Base-by-base conservation (phyloP, 2,797 vertebrate genomes). In the Mionectes olivaceus region DNA sequence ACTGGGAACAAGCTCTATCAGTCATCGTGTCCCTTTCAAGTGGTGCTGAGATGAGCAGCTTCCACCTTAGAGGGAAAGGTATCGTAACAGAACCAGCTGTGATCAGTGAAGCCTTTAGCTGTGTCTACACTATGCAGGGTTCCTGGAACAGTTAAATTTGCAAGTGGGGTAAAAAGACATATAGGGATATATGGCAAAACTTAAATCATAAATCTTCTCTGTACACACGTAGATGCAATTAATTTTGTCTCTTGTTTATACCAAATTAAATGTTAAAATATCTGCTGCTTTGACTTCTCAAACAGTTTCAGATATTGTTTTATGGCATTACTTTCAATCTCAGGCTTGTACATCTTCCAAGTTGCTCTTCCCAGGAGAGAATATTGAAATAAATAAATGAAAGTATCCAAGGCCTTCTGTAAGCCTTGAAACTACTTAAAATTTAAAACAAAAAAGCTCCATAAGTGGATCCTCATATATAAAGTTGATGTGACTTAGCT, bases 271-370 rank as follows among this genome's bases (percentile, higher is more conserved):
- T 70, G 23, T 81, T 76, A 81, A 79, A 94, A 35, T 71, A 70
- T 33, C 63, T 74, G 28, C 16, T 89, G 33, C n/a, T 76, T 73
- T 70, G 74, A 6, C 55, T 87, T 91, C 61, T 77, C 23, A 74
- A 82, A 74, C 8, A 44, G 35, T 73, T 87, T 93, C 82, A 78
- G 44, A 81, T 94, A 89, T 71, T 61, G 65, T 71, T 83, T 95
- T 69, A 35, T 55, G 35, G 39, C n/a, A 37, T 79, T 71, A 43
- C 89, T 95, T 91, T 89, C 37, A 78, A 89, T 69, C 49, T 82
- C 15, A 18, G 76, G 37, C 15, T 93, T 19, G 1, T 77, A n/a
- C 27, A 60, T 82, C 35, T n/a, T 88, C 11, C 55, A 87, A 64
- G n/a, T 52, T 91, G 16, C n/a, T 83, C 46, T 84, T 32, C 35